phyloP scores from a whole-genome alignment of 2,888 invertebrate species.

The Tridacna gigas region DNA sequence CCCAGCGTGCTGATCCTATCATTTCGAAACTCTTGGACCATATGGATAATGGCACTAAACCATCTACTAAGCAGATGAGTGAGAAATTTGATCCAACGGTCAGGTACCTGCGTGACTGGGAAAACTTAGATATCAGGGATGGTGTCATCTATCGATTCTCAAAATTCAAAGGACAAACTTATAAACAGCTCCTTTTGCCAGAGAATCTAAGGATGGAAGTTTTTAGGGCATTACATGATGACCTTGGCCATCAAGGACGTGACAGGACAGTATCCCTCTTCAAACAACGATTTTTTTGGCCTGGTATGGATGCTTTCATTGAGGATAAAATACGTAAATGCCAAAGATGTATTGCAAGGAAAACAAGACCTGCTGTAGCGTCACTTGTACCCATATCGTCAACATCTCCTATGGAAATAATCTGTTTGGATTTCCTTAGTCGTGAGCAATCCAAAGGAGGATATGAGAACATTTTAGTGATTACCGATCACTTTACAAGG shows the following conservation, averaged over 20 bases:
- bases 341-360: conserved; percentile 1
- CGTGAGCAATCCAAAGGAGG: not conserved
- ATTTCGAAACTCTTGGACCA: not conserved
- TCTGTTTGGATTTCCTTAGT: not conserved
- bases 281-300: conserved; percentile 25
- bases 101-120: conserved; percentile 31
- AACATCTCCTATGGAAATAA: not conserved
- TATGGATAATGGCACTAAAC: conserved; percentile 32
- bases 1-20: not conserved
- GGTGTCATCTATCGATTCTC: conserved; percentile 25
- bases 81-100: not conserved
- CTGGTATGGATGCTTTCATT: conserved; percentile 6
- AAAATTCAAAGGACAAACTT: conserved; percentile 10
- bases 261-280: conserved; percentile 29
- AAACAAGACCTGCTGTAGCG: not conserved
- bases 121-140: conserved; percentile 24
- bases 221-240: conserved; percentile 32
- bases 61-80: conserved; percentile 15
- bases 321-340: conserved; percentile 4
- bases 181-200: not conserved
- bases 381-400: conserved; percentile 20
- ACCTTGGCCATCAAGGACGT: conserved; percentile 41
- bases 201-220: too few species aligned
- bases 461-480: not conserved
- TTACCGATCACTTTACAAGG: not conserved